Conservation (phyloP, 2,113 vertebrate species). For the Delphinapterus leucas region DNA sequence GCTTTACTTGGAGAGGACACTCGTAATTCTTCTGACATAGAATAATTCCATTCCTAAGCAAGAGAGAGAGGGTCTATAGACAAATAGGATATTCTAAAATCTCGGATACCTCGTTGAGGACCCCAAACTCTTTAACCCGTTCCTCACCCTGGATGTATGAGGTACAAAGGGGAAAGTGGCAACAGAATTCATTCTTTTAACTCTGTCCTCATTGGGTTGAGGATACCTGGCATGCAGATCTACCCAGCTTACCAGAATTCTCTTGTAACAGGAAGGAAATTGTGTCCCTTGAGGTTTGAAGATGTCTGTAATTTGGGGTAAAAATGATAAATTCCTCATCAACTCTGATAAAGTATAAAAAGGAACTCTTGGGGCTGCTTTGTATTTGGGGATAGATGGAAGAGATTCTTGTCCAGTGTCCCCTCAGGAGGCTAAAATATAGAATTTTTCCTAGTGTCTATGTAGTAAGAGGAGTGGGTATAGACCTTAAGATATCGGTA, state of each 20-base stretch:
- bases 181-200: background rate
- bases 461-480: background rate
- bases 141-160: background rate
- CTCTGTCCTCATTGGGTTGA: background rate
- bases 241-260: background rate
- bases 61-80: background rate
- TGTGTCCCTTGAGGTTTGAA: background rate
- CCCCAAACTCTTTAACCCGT: background rate
- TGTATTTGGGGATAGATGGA: background rate
- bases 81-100: background rate
- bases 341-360: background rate
- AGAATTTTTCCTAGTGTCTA: background rate
- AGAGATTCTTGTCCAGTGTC: background rate
- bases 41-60: conserved; percentile 6
- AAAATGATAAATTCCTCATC: background rate
- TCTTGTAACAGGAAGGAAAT: background rate
- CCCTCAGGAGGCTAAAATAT: background rate
- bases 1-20: conserved; percentile 19
- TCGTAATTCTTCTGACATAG: background rate
- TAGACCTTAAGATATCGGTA: background rate
- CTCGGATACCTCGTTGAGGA: background rate
- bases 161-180: background rate
- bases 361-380: background rate
- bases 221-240: background rate
- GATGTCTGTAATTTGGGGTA: background rate